phyloP scores from a whole-genome alignment of 2,888 invertebrate genomes.

The Podotricha telesiphe region DNA sequence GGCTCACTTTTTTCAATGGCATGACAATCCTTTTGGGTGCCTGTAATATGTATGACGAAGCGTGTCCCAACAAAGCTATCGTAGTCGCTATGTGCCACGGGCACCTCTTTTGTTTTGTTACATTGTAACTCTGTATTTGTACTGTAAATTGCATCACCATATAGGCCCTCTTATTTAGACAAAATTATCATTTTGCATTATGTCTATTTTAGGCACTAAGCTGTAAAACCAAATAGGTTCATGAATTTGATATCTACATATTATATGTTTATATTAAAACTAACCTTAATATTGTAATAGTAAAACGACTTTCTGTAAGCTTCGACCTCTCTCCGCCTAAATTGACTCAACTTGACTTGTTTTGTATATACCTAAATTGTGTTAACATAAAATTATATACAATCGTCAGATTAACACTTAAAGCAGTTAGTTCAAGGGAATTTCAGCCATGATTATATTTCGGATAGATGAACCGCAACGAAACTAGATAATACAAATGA shows the following conservation, averaged over 20 bases:
- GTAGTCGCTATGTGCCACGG: conserved; percentile 55
- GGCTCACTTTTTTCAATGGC: background rate
- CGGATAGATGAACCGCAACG: conserved; percentile 40
- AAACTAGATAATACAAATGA: conserved; percentile 35
- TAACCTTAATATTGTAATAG: too few species aligned
- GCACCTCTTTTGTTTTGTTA: conserved; percentile 60
- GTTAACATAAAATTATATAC: background rate
- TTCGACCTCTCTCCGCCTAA: too few species aligned
- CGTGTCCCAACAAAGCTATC: conserved; percentile 43
- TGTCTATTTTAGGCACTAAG: background rate
- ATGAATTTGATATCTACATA: background rate
- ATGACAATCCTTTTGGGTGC: conserved; percentile 30
- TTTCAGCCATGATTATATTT: conserved; percentile 35
- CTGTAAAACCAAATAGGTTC: background rate
- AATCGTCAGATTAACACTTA: background rate
- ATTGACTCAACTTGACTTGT: too few species aligned
- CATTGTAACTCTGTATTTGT: conserved; percentile 57
- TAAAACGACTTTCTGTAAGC: too few species aligned
- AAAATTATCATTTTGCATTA: background rate
- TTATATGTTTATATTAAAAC: background rate
- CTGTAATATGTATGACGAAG: conserved; percentile 40
- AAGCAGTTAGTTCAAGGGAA: conserved; percentile 16
- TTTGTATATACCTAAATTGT: background rate
- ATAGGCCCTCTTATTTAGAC: background rate
- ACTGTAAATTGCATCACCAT: conserved; percentile 47